These are phyloP conservation scores for Benitochromis conjunctus DNA, from an alignment of 2,113 vertebrate species.

Conservation along the genomic window DNA sequence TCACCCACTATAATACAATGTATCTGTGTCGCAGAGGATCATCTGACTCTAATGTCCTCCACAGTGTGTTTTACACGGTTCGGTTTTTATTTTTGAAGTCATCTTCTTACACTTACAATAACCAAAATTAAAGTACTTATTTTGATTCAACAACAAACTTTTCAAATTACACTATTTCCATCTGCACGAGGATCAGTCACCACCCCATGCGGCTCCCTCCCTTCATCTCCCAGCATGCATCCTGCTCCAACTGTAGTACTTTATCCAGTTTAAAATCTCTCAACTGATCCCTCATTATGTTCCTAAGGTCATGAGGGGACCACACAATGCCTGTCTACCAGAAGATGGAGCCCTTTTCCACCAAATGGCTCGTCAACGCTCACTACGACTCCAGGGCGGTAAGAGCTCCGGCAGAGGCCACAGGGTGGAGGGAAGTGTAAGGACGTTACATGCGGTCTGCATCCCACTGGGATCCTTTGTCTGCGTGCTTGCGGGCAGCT, in stretches of 20 bases:
- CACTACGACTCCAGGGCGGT: not conserved
- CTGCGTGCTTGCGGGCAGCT: constrained; percentile 32
- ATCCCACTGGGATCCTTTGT: constrained; percentile 63
- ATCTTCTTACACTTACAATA: not conserved
- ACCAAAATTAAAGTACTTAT: not conserved
- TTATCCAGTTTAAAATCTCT: constrained; percentile 29
- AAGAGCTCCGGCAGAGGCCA: not conserved
- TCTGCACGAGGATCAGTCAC: not conserved
- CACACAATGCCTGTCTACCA: not conserved
- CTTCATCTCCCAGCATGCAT: constrained; percentile 34
- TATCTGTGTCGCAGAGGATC: not conserved
- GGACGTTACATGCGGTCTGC: constrained; percentile 46
- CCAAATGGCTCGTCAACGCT: not conserved
- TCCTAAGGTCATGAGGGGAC: not conserved
- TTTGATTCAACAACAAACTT: not conserved
- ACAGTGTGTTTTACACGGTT: not conserved
- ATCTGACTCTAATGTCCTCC: not conserved
- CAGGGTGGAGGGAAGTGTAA: constrained; percentile 17
- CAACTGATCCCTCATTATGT: constrained; percentile 43
- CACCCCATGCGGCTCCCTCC: not conserved
- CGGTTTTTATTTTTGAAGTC: not conserved
- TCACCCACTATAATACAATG: not conserved
- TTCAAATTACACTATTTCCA: not conserved
- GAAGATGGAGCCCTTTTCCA: constrained; percentile 49
- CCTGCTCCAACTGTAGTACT: constrained; percentile 2